These are phyloP conservation scores for Clistopyga incitator DNA, from an alignment of 2,888 invertebrate species.

Conservation along the genomic window DNA sequence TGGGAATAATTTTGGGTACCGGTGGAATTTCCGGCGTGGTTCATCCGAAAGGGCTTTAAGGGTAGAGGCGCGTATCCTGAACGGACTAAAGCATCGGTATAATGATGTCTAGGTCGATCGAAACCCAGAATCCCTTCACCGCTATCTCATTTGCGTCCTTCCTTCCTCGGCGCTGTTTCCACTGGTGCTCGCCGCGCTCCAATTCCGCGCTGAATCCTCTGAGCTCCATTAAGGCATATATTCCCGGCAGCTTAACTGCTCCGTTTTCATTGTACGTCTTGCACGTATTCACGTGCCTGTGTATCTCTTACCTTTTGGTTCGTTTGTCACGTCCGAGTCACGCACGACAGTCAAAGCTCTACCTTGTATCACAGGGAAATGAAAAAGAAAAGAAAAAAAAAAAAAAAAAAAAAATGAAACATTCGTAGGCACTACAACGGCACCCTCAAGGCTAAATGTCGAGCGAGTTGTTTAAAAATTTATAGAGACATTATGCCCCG, in stretches of 20 bases:
- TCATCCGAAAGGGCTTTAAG: background rate
- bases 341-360: background rate
- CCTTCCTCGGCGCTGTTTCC: constrained; percentile 23
- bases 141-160: background rate
- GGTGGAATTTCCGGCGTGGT: constrained; percentile 1
- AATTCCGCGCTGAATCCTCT: constrained; percentile 67
- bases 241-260: constrained; percentile 27
- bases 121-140: background rate
- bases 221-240: constrained; percentile 68
- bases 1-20: constrained; percentile 4
- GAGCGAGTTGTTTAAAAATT: background rate
- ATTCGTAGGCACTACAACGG: background rate
- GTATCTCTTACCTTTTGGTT: background rate
- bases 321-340: background rate
- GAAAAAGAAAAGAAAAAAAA: background rate
- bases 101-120: constrained; percentile 52
- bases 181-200: constrained; percentile 51
- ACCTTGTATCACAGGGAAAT: background rate
- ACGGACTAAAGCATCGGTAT: constrained; percentile 22
- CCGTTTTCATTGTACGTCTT: constrained; percentile 25
- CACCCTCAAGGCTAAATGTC: background rate
- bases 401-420: background rate
- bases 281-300: background rate
- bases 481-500: constrained; percentile 2
- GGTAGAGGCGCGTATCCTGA: background rate